Evolutionary conservation across 1,140 invertebrate genomes (phyloP).

Genomic region (Megalonaias nervosa): DNA sequence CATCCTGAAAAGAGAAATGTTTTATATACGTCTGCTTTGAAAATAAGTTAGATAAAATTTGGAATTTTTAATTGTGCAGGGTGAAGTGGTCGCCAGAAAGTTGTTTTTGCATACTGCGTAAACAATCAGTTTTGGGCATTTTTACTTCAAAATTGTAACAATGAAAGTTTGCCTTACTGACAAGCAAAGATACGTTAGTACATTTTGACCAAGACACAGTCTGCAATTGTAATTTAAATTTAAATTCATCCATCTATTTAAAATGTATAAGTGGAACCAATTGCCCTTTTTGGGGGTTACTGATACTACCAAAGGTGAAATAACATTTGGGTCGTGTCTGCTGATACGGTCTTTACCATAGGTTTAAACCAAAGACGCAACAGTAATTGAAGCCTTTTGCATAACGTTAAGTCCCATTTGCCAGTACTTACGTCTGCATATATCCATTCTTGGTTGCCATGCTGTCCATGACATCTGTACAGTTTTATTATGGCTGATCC

Average conservation of each 20-base stretch:
- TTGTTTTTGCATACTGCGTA: not conserved
- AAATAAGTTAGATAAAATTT: not conserved
- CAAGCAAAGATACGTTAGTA: not conserved
- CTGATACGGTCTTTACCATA: not conserved
- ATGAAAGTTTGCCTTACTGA: not conserved
- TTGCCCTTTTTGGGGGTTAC: not conserved
- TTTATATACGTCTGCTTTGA: not conserved
- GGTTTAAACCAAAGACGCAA: not conserved
- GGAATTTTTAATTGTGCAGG: not conserved
- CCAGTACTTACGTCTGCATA: conserved; percentile 12
- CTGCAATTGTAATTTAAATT: not conserved
- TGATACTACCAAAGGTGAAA: not conserved
- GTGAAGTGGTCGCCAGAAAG: not conserved
- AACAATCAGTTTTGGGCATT: not conserved
- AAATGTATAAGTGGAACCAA: not conserved
- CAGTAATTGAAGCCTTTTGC: not conserved
- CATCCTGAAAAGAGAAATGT: conserved; percentile 16
- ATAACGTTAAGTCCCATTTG: not conserved
- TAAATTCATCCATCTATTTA: not conserved
- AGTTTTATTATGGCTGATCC: conserved; percentile 1
- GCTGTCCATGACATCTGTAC: conserved; percentile 13
- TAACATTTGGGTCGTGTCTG: not conserved
- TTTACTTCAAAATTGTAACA: not conserved
- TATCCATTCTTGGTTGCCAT: conserved; percentile 25
- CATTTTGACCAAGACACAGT: no score